Evolutionary conservation across 2,797 vertebrate species (phyloP), one percentile per base, ranked within the genome.

Genomic region (Todus mexicanus): DNA sequence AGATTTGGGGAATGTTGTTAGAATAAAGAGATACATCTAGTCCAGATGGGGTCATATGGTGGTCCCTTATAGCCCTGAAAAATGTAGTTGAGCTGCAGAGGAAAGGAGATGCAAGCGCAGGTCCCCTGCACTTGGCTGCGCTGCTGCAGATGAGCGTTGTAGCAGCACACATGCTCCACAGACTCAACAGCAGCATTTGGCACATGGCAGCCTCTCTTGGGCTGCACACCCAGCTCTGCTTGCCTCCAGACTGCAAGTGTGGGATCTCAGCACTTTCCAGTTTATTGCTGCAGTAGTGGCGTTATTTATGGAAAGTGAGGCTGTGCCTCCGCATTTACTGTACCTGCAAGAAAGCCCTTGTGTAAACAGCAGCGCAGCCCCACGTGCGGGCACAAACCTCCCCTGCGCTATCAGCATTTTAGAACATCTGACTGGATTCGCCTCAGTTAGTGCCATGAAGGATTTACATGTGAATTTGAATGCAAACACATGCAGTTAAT

Each of bases 121-220:
- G 38, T 63, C 23, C 27, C 37, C 25, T 27, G 35, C 37, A 23
- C 19, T 20, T 2, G 3, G n/a, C 42, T 5, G 10, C 0, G 7
- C 15, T 1, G 43, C 26, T 51, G 29, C 59, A 17, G 38, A 43
- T 1, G 2, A 68, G 60, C 0, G 0, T 43, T 4, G 12, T 7
- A 18, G 18, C 70, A 18, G 11, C 31, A 53, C n/a, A 35, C 3
- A 2, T 17, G 70, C n/a, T 10, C 35, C 22, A 2, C 66, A 54
- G 73, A 29, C 35, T 15, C 51, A 31, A 29, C 11, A 5, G 51
- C 56, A 35, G 11, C 5, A 1, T 29, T 10, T 61, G 71, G 79
- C 57, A 25, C 53, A 4, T 0, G 6, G 15, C 43, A 43, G 53
- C 54, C 59, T 37, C 2, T 0, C 40, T 60, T n/a, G 15, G 43